Conservation (phyloP, 2,113 vertebrate species). For the Aptenodytes forsteri region DNA sequence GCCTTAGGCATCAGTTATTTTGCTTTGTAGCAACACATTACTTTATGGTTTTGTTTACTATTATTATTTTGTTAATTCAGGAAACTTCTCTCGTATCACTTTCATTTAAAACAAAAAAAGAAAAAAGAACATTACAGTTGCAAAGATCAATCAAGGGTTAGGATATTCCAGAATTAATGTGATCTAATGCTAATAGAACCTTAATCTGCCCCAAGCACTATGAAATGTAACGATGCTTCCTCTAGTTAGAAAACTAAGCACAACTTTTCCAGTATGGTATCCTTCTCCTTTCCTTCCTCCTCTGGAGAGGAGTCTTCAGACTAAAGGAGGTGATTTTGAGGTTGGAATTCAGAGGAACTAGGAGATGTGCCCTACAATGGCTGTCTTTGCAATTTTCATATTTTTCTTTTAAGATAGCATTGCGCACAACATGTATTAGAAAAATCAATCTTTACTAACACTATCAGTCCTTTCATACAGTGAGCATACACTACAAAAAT, state of each 20-base stretch:
- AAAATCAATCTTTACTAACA: neutral
- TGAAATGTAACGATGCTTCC: neutral
- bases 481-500: neutral
- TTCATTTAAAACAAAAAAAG: neutral
- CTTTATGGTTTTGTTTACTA: neutral
- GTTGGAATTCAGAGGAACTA: neutral
- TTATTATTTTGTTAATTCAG: neutral
- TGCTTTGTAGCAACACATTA: neutral
- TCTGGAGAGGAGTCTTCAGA: neutral
- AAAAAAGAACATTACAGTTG: neutral
- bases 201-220: neutral
- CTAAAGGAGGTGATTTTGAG: neutral
- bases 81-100: neutral
- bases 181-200: neutral
- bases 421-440: neutral
- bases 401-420: neutral
- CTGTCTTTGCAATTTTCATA: neutral
- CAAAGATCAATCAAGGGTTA: neutral
- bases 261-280: neutral
- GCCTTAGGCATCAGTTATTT: neutral
- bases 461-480: neutral
- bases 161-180: neutral
- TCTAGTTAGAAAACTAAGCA: neutral
- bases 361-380: neutral
- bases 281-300: neutral